phyloP scores from a whole-genome alignment of 1,140 invertebrate species.

The Drosophila triauraria region DNA sequence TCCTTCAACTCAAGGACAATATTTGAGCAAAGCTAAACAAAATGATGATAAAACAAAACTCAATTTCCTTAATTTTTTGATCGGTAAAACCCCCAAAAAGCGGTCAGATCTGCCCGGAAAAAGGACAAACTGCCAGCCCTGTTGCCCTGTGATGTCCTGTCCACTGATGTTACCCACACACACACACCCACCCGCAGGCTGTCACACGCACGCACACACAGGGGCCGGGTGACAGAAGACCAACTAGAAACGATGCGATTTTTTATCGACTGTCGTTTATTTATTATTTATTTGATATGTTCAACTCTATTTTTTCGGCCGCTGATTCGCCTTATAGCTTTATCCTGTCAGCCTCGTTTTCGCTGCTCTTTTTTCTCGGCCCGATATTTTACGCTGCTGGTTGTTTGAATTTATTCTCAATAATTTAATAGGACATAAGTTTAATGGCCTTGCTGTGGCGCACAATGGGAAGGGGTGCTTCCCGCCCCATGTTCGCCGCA shows the following conservation, averaged over 20 bases:
- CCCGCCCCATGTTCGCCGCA: background rate
- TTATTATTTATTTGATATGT: constrained; percentile 74
- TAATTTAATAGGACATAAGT: constrained; percentile 73
- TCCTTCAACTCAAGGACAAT: too few relatives aligned
- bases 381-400: constrained; percentile 21
- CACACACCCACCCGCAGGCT: constrained; percentile 1
- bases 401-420: constrained; percentile 71
- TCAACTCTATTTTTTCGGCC: constrained; percentile 48
- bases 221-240: background rate
- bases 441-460: constrained; percentile 66
- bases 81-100: too few relatives aligned
- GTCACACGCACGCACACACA: background rate
- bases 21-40: too few relatives aligned
- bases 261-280: constrained; percentile 69
- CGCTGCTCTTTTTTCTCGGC: constrained; percentile 18
- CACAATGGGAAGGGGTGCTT: constrained; percentile 19
- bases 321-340: constrained; percentile 41
- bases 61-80: too few relatives aligned
- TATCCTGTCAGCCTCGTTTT: constrained; percentile 31
- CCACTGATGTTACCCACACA: constrained; percentile 32
- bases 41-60: too few relatives aligned
- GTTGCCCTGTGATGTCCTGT: constrained; percentile 32
- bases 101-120: too few relatives aligned
- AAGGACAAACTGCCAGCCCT: background rate
- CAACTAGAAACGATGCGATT: constrained; percentile 57